Conservation (phyloP, 2,888 invertebrate species). For the Tipula lateralis region DNA sequence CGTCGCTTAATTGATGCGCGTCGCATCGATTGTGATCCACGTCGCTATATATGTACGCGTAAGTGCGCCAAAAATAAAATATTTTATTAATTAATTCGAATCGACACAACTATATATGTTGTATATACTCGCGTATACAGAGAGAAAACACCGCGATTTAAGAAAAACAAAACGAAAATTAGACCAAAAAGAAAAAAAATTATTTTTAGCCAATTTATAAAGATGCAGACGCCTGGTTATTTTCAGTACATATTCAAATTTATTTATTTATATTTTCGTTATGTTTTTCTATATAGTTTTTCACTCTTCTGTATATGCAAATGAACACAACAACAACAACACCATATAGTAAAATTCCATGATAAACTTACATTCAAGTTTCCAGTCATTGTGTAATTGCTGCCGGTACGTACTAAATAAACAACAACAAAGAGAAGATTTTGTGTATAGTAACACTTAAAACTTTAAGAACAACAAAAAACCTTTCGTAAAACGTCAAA, state of each 20-base stretch:
- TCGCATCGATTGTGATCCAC: background rate
- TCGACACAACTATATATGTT: background rate
- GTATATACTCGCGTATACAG: background rate
- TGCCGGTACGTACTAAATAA: background rate
- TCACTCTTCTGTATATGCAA: background rate
- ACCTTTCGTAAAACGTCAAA: background rate
- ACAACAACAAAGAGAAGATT: background rate
- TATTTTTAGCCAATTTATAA: background rate
- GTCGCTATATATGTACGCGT: background rate
- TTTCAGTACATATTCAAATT: constrained; percentile 3
- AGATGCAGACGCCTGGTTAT: constrained; percentile 28
- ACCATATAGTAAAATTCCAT: background rate
- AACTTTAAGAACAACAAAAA: background rate
- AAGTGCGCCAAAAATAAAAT: background rate
- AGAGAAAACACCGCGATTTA: background rate
- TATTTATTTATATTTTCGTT: background rate
- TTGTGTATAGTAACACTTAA: background rate
- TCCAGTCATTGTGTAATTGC: background rate
- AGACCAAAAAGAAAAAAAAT: background rate
- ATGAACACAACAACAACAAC: background rate
- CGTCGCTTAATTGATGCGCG: constrained; percentile 53
- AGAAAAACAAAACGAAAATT: background rate
- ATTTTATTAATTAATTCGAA: background rate
- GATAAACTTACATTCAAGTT: constrained; percentile 4
- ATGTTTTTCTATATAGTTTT: background rate